phyloP scores from a whole-genome alignment of 2,888 invertebrate species.

The Stictocephala bisonia region DNA sequence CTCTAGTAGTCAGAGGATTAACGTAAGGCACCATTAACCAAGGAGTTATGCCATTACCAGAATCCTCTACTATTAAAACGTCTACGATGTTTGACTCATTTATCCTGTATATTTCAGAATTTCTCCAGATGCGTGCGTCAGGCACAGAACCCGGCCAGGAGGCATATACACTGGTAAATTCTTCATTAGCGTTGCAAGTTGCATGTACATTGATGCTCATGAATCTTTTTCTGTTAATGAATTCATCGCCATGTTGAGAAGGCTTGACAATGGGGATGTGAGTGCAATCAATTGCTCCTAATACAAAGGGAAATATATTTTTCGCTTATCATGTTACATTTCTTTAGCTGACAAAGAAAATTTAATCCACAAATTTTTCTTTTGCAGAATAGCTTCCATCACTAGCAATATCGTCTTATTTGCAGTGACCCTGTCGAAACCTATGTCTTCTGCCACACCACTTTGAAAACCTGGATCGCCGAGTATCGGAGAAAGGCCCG shows the following conservation, averaged over 20 bases:
- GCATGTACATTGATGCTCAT: not conserved
- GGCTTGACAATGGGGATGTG: not conserved
- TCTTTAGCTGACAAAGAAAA: not conserved
- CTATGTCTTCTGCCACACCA: too few species aligned
- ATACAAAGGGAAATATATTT: not conserved
- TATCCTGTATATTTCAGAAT: too few species aligned
- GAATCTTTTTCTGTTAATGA: not conserved
- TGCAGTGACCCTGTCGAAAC: not conserved
- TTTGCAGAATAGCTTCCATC: not conserved
- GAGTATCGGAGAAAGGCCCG: not conserved
- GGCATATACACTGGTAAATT: slow-evolving; percentile 7
- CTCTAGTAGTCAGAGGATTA: too few species aligned
- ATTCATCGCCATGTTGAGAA: not conserved
- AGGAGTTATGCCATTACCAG: too few species aligned
- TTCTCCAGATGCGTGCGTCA: too few species aligned
- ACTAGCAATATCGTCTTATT: too few species aligned
- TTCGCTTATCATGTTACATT: not conserved
- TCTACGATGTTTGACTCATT: too few species aligned
- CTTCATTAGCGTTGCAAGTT: too few species aligned
- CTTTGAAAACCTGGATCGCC: too few species aligned
- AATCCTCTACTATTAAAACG: too few species aligned
- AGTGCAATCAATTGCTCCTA: not conserved
- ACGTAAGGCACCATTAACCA: too few species aligned
- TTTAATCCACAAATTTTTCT: not conserved
- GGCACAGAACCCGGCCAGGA: not conserved